Percentiles rank a stretch among this genome's conserved stretches.
Evolutionary conservation across 1,140 invertebrate genomes (phyloP).

Genomic region (Heliconius eleuchia): DNA sequence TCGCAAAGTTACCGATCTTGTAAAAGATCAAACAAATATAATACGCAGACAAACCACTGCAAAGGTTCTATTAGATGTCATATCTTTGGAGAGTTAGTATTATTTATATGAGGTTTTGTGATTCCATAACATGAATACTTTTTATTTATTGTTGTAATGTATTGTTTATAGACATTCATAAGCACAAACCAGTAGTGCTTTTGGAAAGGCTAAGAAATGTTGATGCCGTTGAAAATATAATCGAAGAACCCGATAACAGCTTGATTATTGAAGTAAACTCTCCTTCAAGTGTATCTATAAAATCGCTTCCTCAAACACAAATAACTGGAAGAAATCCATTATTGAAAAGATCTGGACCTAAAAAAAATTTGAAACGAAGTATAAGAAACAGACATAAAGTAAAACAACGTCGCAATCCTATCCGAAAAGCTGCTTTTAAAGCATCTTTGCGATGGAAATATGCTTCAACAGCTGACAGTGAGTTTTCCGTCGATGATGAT

Average conservation of each 20-base stretch:
- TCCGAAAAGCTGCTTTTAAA: not conserved
- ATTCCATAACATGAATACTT: not conserved
- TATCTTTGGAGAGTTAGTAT: conserved; percentile 20
- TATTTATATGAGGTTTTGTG: not conserved
- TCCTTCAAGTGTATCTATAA: not conserved
- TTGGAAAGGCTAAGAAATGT: conserved; percentile 23
- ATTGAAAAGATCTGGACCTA: not conserved
- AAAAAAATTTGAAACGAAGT: not conserved
- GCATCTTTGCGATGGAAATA: not conserved
- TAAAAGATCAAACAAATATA: conserved; percentile 19
- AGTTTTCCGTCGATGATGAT: conserved; percentile 29
- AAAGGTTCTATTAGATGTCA: not conserved
- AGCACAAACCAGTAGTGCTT: conserved; percentile 25
- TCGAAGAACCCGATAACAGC: not conserved
- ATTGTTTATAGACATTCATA: conserved; percentile 21
- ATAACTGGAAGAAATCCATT: not conserved
- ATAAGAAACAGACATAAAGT: not conserved
- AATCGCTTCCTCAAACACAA: not conserved
- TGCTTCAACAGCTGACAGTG: not conserved
- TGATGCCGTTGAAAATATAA: not conserved
- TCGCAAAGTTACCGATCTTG: not conserved
- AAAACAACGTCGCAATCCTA: not conserved
- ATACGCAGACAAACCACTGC: conserved; percentile 23
- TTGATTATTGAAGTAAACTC: not conserved
- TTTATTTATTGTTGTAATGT: not conserved